These are phyloP conservation scores for Myotis planiceps DNA, from an alignment of 2,797 vertebrate species.

Conservation along the genomic window DNA sequence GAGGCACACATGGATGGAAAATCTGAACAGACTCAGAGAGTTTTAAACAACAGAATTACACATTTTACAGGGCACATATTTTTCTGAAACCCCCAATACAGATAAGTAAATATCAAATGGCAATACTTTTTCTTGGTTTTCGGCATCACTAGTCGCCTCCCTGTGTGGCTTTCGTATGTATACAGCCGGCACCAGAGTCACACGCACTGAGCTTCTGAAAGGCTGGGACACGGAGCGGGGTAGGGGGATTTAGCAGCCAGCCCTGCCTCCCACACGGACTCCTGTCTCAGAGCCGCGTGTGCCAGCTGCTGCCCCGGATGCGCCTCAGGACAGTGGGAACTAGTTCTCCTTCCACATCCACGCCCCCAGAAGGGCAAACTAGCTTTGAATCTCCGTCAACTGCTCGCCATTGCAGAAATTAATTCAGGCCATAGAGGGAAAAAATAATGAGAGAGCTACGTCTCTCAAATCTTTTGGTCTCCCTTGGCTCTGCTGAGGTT, in stretches of 20 bases:
- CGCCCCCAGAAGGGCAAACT: neutral
- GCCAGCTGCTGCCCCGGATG: neutral
- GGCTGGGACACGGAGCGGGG: accelerated
- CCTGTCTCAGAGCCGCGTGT: neutral
- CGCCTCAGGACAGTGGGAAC: neutral
- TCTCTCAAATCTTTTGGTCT: neutral
- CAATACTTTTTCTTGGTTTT: neutral
- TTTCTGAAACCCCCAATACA: neutral
- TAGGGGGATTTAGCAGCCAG: neutral
- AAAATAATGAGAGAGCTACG: neutral
- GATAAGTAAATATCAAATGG: neutral
- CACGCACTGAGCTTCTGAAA: accelerated
- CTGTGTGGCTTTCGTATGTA: neutral
- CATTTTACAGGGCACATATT: neutral
- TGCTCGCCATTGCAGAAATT: neutral
- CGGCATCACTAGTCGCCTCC: neutral
- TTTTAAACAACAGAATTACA: neutral
- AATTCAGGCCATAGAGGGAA: neutral
- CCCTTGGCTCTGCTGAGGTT: neutral
- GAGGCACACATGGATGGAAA: neutral
- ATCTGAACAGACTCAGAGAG: neutral
- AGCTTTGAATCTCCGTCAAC: neutral
- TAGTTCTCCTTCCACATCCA: neutral
- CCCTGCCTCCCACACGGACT: accelerated
- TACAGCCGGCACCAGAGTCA: accelerated